Conservation (phyloP, 2,797 vertebrate species). For the Hybognathus amarus region DNA sequence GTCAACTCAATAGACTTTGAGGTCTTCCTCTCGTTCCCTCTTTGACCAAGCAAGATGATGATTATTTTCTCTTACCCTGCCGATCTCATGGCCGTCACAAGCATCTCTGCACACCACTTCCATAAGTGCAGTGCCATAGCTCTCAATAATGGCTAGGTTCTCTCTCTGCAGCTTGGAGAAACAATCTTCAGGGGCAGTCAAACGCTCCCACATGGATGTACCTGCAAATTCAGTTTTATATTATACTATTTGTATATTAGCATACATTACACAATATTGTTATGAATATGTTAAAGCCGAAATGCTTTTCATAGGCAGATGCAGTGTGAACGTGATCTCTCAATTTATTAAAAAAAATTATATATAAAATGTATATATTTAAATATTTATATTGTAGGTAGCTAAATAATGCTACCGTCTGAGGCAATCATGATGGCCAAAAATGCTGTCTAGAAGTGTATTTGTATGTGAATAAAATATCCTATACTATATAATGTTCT, state of each 20-base stretch:
- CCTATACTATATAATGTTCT: too few relatives aligned
- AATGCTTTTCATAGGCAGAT: background rate
- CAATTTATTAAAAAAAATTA: background rate
- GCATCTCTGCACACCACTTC: conserved; percentile 97
- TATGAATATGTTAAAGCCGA: background rate
- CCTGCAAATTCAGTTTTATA: conserved; percentile 68
- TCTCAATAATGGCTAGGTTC: conserved; percentile 94
- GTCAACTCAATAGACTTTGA: background rate
- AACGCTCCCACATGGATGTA: conserved; percentile 94
- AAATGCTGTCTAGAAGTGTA: background rate
- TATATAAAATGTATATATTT: background rate
- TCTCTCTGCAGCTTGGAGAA: conserved; percentile 96
- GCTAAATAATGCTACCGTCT: background rate
- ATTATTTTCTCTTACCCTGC: conserved; percentile 79
- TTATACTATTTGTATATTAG: background rate
- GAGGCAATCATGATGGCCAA: background rate
- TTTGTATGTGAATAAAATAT: background rate
- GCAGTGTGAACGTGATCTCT: background rate
- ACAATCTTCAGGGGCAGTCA: conserved; percentile 94
- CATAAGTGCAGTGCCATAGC: conserved; percentile 94
- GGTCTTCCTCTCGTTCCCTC: background rate
- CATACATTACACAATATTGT: background rate
- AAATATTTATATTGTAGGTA: background rate
- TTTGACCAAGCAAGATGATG: background rate
- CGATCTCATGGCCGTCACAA: conserved; percentile 96